Evolutionary conservation across 2,888 invertebrate genomes (phyloP).

Genomic region (Busseola fusca): DNA sequence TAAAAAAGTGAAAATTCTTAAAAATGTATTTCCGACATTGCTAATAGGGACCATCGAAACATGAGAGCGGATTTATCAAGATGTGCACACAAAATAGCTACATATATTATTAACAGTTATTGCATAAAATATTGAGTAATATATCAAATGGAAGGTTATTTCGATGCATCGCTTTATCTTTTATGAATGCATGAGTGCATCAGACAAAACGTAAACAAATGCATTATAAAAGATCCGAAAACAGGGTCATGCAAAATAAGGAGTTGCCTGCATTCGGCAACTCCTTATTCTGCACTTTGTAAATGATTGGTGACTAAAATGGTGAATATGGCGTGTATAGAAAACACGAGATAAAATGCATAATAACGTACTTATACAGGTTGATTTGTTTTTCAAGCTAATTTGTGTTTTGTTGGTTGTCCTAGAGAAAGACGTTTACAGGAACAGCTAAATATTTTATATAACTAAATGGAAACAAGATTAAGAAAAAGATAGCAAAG

Average conservation of each 20-base stretch:
- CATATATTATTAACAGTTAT: constrained; percentile 2
- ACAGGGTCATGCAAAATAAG: constrained; percentile 46
- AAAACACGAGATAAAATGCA: constrained; percentile 5
- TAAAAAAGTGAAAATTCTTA: too few species aligned
- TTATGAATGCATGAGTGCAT: constrained; percentile 51
- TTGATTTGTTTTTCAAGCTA: background rate
- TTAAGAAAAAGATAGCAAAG: background rate
- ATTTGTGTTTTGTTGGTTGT: background rate
- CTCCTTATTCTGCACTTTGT: constrained; percentile 15
- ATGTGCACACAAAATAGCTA: constrained; percentile 1
- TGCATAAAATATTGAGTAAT: constrained; percentile 36
- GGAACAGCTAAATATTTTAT: background rate
- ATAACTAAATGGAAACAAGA: background rate
- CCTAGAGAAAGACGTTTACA: background rate
- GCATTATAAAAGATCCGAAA: constrained; percentile 31
- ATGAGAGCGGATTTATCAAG: background rate
- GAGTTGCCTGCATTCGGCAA: constrained; percentile 7
- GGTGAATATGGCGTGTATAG: constrained; percentile 9
- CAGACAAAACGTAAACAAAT: constrained; percentile 45
- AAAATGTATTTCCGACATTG: too few species aligned
- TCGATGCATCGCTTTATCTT: constrained; percentile 34
- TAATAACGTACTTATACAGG: background rate
- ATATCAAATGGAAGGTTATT: constrained; percentile 37
- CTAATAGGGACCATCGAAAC: too few species aligned
- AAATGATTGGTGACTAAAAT: constrained; percentile 29